These are phyloP conservation scores for human DNA, from an alignment of 2,113 vertebrate species.

Conservation along the genomic window DNA sequence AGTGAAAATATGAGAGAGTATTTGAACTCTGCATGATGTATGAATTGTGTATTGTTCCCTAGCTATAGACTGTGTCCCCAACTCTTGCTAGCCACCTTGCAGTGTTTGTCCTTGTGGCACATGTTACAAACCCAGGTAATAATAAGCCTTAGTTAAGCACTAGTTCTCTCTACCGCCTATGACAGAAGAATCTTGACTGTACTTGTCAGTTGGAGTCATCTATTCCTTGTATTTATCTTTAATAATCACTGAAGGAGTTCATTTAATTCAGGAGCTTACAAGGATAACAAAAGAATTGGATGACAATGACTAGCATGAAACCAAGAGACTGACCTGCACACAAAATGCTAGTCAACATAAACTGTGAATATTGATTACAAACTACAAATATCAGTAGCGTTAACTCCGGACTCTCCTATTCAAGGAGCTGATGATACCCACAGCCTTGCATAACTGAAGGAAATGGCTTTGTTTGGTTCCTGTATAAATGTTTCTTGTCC, in stretches of 20 bases:
- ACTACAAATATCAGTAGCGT: neutral
- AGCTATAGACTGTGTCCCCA: neutral
- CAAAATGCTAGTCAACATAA: neutral
- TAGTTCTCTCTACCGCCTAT: neutral
- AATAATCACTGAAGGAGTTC: neutral
- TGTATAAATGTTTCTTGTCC: neutral
- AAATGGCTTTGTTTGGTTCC: neutral
- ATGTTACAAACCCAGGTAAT: neutral
- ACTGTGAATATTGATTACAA: neutral
- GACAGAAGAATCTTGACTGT: neutral
- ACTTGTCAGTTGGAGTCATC: neutral
- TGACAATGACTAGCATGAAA: neutral
- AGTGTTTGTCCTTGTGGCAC: neutral
- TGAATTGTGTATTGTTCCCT: neutral
- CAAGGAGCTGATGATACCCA: neutral
- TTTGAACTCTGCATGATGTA: neutral
- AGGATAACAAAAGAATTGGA: neutral
- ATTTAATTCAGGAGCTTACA: neutral
- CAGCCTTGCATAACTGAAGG: neutral
- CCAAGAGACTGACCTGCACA: neutral
- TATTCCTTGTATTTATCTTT: neutral
- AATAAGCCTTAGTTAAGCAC: neutral
- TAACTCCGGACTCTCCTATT: neutral
- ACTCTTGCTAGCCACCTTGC: neutral
- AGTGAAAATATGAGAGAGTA: neutral